A percentile compares a stretch with the other conserved stretches of the same genome.
phyloP scores from a whole-genome alignment of 2,113 vertebrate genomes.

The Progne subis region DNA sequence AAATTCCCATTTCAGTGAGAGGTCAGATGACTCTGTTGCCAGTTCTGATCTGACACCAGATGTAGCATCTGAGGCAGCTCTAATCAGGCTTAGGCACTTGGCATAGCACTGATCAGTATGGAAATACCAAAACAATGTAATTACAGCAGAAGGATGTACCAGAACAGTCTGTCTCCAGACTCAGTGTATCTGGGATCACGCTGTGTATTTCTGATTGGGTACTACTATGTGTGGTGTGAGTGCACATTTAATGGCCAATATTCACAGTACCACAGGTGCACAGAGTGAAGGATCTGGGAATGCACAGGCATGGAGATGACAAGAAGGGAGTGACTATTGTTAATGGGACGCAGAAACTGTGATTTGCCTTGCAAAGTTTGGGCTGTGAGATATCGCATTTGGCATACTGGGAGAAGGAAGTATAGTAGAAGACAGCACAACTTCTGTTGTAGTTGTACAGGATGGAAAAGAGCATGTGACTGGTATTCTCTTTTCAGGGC shows the following conservation, averaged over 20 bases:
- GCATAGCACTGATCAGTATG: not conserved
- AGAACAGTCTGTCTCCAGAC: constrained; percentile 45
- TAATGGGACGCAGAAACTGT: not conserved
- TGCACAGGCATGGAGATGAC: not conserved
- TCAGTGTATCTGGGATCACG: not conserved
- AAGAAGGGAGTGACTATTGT: not conserved
- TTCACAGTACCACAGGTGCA: not conserved
- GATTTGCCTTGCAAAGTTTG: not conserved
- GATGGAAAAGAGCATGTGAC: not conserved
- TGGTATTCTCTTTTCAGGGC: not conserved
- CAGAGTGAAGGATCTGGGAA: not conserved
- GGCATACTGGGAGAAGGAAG: not conserved
- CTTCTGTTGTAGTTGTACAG: not conserved
- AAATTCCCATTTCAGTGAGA: not conserved
- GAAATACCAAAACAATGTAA: constrained; percentile 40
- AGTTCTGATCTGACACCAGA: not conserved
- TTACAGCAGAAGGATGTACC: constrained; percentile 38
- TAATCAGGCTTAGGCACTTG: constrained; percentile 14
- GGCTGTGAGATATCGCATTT: not conserved
- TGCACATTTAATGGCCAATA: not conserved
- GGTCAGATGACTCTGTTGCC: not conserved
- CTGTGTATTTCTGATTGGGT: not conserved
- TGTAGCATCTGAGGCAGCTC: constrained; percentile 2
- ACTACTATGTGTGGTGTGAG: not conserved
- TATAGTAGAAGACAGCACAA: not conserved